Conservation (phyloP, 2,113 vertebrate species). For the Corythornis vintsioides region DNA sequence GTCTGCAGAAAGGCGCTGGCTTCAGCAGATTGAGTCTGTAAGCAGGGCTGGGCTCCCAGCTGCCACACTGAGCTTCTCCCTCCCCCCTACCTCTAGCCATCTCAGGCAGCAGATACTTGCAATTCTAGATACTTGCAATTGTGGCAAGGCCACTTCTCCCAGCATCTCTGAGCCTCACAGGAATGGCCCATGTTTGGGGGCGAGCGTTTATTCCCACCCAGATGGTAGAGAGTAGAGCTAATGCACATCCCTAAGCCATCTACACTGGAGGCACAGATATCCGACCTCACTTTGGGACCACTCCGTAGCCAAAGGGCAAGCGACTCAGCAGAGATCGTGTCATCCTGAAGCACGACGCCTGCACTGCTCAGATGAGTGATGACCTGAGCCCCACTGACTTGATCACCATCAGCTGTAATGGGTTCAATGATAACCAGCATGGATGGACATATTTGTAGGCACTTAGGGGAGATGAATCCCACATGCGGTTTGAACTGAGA, state of each 20-base stretch:
- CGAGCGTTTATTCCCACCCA: neutral
- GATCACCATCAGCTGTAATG: neutral
- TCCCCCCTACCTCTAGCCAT: neutral
- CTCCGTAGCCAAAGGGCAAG: neutral
- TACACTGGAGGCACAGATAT: neutral
- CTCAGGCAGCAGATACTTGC: neutral
- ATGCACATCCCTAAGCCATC: neutral
- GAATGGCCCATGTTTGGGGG: neutral
- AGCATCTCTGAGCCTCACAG: neutral
- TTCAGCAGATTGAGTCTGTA: constrained; percentile 54
- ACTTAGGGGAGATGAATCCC: constrained; percentile 27
- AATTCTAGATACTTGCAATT: neutral
- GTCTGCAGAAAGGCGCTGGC: constrained; percentile 58
- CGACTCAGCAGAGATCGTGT: neutral
- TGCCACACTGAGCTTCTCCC: neutral
- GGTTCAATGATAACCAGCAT: neutral
- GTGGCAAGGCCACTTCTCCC: fast-evolving
- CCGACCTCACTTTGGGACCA: constrained; percentile 25
- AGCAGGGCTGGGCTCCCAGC: constrained; percentile 15
- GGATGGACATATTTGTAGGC: neutral
- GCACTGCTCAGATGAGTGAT: neutral
- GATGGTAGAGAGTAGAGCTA: neutral
- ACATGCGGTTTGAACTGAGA: neutral
- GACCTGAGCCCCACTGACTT: neutral
- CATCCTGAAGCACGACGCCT: neutral